These are phyloP conservation scores for Ptychobarbus kaznakovi DNA, from an alignment of 2,797 vertebrate genomes.

Conservation along the genomic window DNA sequence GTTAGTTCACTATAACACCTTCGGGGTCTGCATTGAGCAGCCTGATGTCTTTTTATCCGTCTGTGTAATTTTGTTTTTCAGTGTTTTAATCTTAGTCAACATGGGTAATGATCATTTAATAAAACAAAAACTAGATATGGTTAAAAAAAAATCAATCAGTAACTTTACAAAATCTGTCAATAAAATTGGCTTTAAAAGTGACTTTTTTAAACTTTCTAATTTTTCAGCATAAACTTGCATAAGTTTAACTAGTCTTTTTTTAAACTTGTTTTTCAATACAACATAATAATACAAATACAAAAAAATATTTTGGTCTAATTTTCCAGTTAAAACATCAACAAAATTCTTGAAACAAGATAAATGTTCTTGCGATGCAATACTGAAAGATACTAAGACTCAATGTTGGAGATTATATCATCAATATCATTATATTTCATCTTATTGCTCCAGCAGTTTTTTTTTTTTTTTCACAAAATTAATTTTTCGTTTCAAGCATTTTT, in stretches of 20 bases:
- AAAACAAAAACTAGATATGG: not conserved
- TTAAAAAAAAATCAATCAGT: not conserved
- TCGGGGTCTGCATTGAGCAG: not conserved
- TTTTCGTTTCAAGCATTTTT: too few species aligned
- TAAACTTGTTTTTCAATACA: not conserved
- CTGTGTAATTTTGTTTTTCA: not conserved
- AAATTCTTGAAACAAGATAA: not conserved
- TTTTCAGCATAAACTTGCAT: too few species aligned
- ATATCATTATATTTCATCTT: too few species aligned
- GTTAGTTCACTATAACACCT: conserved; percentile 22
- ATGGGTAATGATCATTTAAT: not conserved
- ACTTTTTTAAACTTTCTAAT: too few species aligned
- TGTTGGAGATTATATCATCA: not conserved
- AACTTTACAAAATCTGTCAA: not conserved
- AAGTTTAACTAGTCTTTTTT: not conserved
- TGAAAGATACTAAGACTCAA: not conserved
- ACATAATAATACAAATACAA: not conserved
- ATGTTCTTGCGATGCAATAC: not conserved
- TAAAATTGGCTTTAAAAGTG: not conserved
- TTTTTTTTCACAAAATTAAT: not conserved
- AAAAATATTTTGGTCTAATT: not conserved
- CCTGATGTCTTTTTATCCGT: not conserved
- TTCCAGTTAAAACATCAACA: not conserved
- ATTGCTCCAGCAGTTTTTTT: not conserved
- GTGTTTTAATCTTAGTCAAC: not conserved